Evolutionary conservation across 2,113 vertebrate genomes (phyloP), one percentile per base, ranked within the genome.

Genomic region (Etheostoma cragini): DNA sequence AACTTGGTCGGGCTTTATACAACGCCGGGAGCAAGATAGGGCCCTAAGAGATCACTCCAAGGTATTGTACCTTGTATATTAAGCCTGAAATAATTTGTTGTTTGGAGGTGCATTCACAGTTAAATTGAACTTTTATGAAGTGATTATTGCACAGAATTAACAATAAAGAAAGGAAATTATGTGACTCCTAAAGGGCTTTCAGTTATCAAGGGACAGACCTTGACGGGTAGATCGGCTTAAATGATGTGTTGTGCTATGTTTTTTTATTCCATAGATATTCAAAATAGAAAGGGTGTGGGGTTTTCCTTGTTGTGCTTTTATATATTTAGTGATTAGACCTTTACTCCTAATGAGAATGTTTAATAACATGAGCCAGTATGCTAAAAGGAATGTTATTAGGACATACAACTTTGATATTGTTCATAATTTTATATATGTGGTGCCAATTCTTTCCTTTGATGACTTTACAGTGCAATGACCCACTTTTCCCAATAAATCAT

Each of bases 401-500:
- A 66, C 26, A 19, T 5, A 21, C n/a, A 65, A 60, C 42, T 10
- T 73, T 6, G 17, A 21, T 22, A 22, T 61, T 21, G 8, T 70
- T 73, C 45, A 33, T 35, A 56, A 74, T 64, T 74, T 42, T 33
- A 67, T 52, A 19, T 17, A 17, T 62, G 6, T 38, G 21, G 72
- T 42, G 11, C 42, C 7, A 52, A 13, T 17, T 62, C 24, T 70
- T 63, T 70, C 30, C 54, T 54, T 63, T 62, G 33, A 45, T 67
- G 52, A 33, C 57, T 63, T 63, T 17, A n/a, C 63, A 76, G 45
- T 70, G 4, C 47, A 53, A 45, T 81, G 80, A 68, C 58, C 62
- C 42, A 69, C 1, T 78, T 80, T 82, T 82, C n/a, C 35, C 5
- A 21, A 70, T 75, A 61, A 76, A 76, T 74, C 38, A 42, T 62